Evolutionary conservation across 1,140 invertebrate genomes (phyloP), one percentile per base, ranked within the genome.

Genomic region (Zophobas morio): DNA sequence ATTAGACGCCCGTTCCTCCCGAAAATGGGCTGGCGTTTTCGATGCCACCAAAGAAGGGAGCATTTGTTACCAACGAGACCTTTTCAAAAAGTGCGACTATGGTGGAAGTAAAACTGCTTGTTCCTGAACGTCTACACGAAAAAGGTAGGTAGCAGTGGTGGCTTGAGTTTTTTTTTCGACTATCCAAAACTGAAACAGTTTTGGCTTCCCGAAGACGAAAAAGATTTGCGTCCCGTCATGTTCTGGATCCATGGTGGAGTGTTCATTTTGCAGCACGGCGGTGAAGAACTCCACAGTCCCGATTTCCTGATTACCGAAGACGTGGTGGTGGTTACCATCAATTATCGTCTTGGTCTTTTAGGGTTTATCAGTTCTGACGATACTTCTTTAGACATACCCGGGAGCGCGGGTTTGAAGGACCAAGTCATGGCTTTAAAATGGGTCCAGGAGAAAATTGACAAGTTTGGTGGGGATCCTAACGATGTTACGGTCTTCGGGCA

Each of bases 251-350:
- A 88, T 80, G 89, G 89, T 0, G 88, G 88, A 2, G 87, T 83
- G 1, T 89, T 84, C 72, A 87, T 85, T 3, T 83, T 86, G 6
- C 89, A 89, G 0, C 88, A 86, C 3, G 86, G 87, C 1, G 88
- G 87, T 47, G 85, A 87, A 33, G 82, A 85, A 8, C 42, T 88
- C 0, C 89, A 86, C 71, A 87, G 90, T 49, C 88, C 92, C 78
- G 87, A 94, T 83, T 92, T 88, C 82, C 79, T 93, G 1, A 78
- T 93, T 32, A 89, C 91, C 63, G 88, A 92, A 40, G 88, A 92
- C 80, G 87, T 93, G 4, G 87, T 94, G 20, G 70, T 94, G 2
- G 91, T 94, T 1, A 92, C 92, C 2, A 85, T 93, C 0, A 94
- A 94, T 83, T 94, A 90, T 76, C 87, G 93, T 75, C 82, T 92